Conservation (phyloP, 2,113 vertebrate genomes). For the Crocuta crocuta region DNA sequence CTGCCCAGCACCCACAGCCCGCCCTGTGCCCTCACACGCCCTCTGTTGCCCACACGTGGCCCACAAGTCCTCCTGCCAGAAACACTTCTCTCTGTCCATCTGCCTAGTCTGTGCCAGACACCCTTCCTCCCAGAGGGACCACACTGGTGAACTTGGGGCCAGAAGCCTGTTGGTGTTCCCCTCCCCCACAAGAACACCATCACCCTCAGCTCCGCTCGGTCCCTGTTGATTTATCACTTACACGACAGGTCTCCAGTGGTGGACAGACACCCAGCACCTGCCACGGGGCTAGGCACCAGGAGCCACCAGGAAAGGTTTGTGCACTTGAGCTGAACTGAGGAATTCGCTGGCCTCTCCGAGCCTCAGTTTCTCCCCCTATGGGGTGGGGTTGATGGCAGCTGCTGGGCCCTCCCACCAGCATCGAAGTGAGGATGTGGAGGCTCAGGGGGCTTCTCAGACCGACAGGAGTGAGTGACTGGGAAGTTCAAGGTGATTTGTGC, state of each 20-base stretch:
- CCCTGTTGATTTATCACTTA: background rate
- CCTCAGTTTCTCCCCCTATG: background rate
- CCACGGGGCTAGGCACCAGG: rapidly evolving
- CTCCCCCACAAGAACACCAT: rapidly evolving
- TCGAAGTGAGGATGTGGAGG: background rate
- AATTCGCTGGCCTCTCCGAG: background rate
- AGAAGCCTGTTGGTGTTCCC: background rate
- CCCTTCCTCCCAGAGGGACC: background rate
- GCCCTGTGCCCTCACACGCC: rapidly evolving
- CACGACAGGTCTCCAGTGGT: rapidly evolving
- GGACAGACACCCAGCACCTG: rapidly evolving
- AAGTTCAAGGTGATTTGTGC: background rate
- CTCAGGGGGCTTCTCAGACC: background rate
- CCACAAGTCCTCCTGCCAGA: background rate
- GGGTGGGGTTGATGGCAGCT: background rate
- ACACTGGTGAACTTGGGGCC: background rate
- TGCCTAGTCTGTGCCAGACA: rapidly evolving
- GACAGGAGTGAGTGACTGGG: background rate
- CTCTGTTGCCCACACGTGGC: background rate
- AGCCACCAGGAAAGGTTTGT: background rate
- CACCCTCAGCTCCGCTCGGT: too few relatives aligned
- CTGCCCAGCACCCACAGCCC: background rate
- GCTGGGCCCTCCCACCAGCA: too few relatives aligned
- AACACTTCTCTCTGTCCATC: background rate
- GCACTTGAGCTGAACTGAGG: rapidly evolving